Evolutionary conservation across 30 jellyfish, hydroid and myxozoan species (phyloP).

Genomic region (Euphysa ruthae): DNA sequence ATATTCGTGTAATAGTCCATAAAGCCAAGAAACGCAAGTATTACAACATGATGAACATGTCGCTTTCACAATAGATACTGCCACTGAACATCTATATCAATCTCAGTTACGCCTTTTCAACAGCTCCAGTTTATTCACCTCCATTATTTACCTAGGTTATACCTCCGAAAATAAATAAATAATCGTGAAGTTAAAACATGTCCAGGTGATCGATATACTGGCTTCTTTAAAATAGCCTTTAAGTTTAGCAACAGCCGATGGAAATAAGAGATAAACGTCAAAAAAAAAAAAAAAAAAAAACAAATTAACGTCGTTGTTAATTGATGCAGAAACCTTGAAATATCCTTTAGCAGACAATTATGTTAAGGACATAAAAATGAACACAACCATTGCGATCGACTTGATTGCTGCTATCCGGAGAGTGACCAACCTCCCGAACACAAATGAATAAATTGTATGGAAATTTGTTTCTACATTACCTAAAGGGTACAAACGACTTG

Average conservation of each 20-base stretch:
- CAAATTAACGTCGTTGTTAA: not conserved
- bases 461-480: slow-evolving; percentile 15
- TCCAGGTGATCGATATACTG: not conserved
- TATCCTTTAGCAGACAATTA: not conserved
- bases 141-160: too few species aligned
- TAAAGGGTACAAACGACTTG: slow-evolving; percentile 30
- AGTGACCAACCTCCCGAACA: slow-evolving; percentile 23
- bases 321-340: not conserved
- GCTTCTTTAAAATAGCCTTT: not conserved
- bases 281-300: too few species aligned
- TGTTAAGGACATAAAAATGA: not conserved
- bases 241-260: not conserved
- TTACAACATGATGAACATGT: too few species aligned
- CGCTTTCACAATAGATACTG: too few species aligned
- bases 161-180: too few species aligned
- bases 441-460: slow-evolving; percentile 21
- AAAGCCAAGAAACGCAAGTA: too few species aligned
- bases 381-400: slow-evolving; percentile 26
- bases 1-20: too few species aligned
- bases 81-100: too few species aligned
- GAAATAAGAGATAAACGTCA: not conserved
- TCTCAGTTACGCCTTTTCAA: too few species aligned
- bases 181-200: not conserved
- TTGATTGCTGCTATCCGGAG: slow-evolving; percentile 42
- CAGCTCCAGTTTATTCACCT: too few species aligned